Evolutionary conservation across 2,113 vertebrate species (phyloP), one percentile per base, ranked within the genome.

Genomic region (Solea solea): DNA sequence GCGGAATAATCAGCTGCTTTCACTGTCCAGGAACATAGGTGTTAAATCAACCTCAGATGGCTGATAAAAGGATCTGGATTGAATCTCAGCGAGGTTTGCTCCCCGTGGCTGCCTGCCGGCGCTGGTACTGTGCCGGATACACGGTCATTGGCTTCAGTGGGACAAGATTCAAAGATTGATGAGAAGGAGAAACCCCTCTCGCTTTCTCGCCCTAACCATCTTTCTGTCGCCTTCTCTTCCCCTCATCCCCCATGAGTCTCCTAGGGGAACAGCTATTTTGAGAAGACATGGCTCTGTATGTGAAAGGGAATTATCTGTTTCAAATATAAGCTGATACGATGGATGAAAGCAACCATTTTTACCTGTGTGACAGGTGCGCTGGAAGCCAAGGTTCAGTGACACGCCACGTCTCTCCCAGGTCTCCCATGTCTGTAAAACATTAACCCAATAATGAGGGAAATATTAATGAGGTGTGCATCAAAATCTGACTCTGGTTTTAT

Each of bases 11-110:
- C 89, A 90, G 76, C 44, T 53, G 3, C 75, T 84, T 80, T 81
- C 82, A 74, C 86, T 80, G 70, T 76, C 81, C 72, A 69, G 81
- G 78, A 88, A 67, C 64, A 78, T 50, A 61, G 76, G 65, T 80
- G 74, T 88, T 89, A 92, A 92, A 93, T 93, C 90, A 88, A 87
- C 84, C 90, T 90, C 91, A 90, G 89, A 82, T 90, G 84, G 75
- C 86, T 89, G 88, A 90, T 93, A 80, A 86, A 90, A 90, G 79
- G 69, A 80, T 87, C 81, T 79, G 65, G 72, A 91, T 90, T 86
- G 81, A 86, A 81, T 89, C 81, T 83, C 81, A 56, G 83, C 49
- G 0, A 78, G 75, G 68, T 80, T 50, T 21, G 28, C 83, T 87
- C 72, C 73, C 69, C 42, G 72, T 44, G 55, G 74, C 78, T 80